Percentiles rank a stretch among this genome's conserved stretches.
Conservation (phyloP, 1,140 invertebrate genomes). For the Ceratina australensis region DNA sequence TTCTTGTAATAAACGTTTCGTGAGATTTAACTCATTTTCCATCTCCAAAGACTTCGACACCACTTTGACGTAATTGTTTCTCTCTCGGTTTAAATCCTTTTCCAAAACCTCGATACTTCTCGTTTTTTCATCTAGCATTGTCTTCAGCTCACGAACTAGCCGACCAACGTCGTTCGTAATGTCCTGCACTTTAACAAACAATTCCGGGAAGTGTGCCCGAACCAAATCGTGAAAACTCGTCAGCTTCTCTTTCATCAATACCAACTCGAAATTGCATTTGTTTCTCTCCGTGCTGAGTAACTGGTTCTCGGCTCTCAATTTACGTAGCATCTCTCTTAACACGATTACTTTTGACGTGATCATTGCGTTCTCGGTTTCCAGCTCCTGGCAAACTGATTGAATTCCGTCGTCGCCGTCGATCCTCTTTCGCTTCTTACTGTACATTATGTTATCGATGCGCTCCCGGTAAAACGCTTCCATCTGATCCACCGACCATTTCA, state of each 20-base stretch:
- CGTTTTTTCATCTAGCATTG: conserved; percentile 31
- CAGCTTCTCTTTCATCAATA: conserved; percentile 45
- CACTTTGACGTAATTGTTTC: background rate
- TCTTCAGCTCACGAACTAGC: conserved; percentile 1
- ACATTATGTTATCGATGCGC: conserved; percentile 53
- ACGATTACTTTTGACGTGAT: conserved; percentile 50
- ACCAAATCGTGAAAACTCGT: background rate
- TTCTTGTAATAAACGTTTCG: conserved; percentile 17
- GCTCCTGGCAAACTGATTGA: conserved; percentile 24
- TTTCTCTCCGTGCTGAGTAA: conserved; percentile 59
- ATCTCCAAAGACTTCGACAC: conserved; percentile 41
- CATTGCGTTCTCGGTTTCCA: conserved; percentile 54
- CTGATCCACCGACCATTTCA: conserved; percentile 65
- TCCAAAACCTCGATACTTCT: conserved; percentile 27
- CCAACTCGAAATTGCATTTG: conserved; percentile 55
- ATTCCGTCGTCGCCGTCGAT: conserved; percentile 51
- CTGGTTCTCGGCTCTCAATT: conserved; percentile 57
- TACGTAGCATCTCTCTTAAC: conserved; percentile 49
- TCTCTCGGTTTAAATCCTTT: conserved; percentile 6
- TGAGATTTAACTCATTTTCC: conserved; percentile 48
- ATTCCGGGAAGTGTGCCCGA: background rate
- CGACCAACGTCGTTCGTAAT: background rate
- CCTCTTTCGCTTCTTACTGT: conserved; percentile 60
- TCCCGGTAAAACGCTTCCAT: conserved; percentile 68
- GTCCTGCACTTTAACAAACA: background rate